phyloP scores from a whole-genome alignment of 2,797 vertebrate genomes.

The Bufotes viridis region DNA sequence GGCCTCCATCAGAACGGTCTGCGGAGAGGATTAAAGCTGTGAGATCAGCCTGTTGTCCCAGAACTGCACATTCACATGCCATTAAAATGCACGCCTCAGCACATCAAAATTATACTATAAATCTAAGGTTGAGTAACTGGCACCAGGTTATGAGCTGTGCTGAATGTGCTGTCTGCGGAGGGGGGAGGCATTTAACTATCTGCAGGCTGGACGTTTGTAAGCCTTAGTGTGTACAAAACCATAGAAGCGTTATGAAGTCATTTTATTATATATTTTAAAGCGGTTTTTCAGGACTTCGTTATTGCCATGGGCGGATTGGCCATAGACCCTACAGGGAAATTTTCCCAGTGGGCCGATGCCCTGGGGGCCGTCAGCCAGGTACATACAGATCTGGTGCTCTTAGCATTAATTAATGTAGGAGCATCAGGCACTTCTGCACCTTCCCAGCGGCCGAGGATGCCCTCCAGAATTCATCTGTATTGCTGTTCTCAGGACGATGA shows the following conservation, averaged over 20 bases:
- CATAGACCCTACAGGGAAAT: no score
- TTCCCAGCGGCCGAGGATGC: no score
- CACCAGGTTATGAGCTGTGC: slow-evolving; percentile 53
- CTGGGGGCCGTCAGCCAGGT: no score
- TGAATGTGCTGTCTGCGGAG: slow-evolving; percentile 55
- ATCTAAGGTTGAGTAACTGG: slow-evolving; percentile 53
- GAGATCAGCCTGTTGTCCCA: slow-evolving; percentile 53
- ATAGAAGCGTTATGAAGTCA: not conserved
- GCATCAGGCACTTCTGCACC: no score
- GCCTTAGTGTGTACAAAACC: not conserved
- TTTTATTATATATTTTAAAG: not conserved
- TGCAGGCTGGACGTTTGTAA: not conserved
- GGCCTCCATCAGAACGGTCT: slow-evolving; percentile 42
- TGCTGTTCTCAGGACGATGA: no score
- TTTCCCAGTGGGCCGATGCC: no score
- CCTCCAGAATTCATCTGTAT: no score
- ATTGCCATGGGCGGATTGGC: no score
- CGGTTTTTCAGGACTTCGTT: no score
- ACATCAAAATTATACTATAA: slow-evolving; percentile 58
- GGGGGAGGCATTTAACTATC: not conserved
- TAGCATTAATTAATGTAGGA: no score
- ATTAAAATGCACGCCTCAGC: slow-evolving; percentile 57
- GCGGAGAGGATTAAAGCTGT: slow-evolving; percentile 52
- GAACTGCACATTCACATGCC: slow-evolving; percentile 36
- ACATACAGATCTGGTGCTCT: no score